phyloP scores from a whole-genome alignment of 2,888 invertebrate genomes.

The Timema podura region DNA sequence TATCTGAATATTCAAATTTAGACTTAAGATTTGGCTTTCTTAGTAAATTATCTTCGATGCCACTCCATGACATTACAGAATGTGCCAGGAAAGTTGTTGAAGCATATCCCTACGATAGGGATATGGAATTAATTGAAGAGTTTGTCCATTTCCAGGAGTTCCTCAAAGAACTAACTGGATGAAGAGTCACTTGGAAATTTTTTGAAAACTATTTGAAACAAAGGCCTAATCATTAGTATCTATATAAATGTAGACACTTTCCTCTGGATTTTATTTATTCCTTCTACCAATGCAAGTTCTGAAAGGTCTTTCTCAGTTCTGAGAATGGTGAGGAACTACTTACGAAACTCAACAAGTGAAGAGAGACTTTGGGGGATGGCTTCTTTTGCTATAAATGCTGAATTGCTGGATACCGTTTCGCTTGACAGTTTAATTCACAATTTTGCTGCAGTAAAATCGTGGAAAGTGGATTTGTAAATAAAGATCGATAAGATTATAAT shows the following conservation, averaged over 20 bases:
- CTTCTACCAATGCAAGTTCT: background rate
- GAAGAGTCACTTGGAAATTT: background rate
- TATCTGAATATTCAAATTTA: slow-evolving; percentile 2
- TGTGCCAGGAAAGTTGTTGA: background rate
- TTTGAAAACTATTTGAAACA: background rate
- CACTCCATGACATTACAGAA: background rate
- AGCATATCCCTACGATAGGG: background rate
- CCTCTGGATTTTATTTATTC: background rate
- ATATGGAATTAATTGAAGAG: background rate
- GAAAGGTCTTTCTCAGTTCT: background rate
- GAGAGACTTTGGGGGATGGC: background rate
- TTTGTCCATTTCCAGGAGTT: background rate
- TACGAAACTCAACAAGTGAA: background rate
- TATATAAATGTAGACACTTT: background rate
- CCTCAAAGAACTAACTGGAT: background rate
- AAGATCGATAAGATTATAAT: background rate
- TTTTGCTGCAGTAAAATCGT: background rate
- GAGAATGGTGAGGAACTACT: background rate
- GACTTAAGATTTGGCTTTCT: background rate
- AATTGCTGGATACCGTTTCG: background rate
- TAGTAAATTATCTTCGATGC: background rate
- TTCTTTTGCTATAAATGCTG: background rate
- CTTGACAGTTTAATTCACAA: background rate
- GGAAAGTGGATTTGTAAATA: background rate
- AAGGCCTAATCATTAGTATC: too few relatives aligned